Base-by-base conservation (phyloP, 2,888 invertebrate species). In the Drosophila rubida region DNA sequence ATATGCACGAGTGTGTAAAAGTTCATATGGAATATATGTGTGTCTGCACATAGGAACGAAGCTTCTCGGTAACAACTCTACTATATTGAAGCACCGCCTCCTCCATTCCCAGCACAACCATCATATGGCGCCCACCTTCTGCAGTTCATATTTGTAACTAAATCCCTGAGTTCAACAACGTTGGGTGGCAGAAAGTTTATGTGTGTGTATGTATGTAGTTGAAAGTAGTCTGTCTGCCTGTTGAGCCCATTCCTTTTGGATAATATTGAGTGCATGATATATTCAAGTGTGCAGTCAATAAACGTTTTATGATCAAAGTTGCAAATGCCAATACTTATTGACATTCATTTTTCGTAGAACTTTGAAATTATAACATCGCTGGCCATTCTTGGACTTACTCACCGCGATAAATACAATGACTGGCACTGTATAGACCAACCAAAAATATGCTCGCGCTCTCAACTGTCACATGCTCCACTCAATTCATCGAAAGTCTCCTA, bases 231-330 rank as follows among this genome's bases (percentile, higher is more conserved):
- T 65, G 44, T 48, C 23, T 65, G 69, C 70, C 64, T 64, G 67
- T 65, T 65, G 62, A 69, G 37, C 37, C 55, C 45, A 35, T 65
- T 42, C 67, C 25, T 45, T 61, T 23, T 60, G 68, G 51, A 32
- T 77, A 80, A 76, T 80, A 78, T 27, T 32, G 23, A 27, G 39
- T 82, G 81, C 71, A 82, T 89, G 85, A 90, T 87, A 88, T 89
- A 90, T 88, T 82, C 78, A 82, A 86, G 80, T 80, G 83, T 77
- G 76, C 78, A 88, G 83, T 88, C 88, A 88, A 89, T 89, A 88
- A 82, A 85, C 76, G 74, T 74, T 82, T 78, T 80, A 75, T 81
- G 75, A 75, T 74, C 83, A 78, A 85, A 88, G 77, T 79, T 81
- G 83, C 74, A 74, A 75, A 79, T 69, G 42, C 6, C n/a, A 8